Base-by-base conservation (phyloP, 2,797 vertebrate genomes). In the Lagorchestes hirsutus region DNA sequence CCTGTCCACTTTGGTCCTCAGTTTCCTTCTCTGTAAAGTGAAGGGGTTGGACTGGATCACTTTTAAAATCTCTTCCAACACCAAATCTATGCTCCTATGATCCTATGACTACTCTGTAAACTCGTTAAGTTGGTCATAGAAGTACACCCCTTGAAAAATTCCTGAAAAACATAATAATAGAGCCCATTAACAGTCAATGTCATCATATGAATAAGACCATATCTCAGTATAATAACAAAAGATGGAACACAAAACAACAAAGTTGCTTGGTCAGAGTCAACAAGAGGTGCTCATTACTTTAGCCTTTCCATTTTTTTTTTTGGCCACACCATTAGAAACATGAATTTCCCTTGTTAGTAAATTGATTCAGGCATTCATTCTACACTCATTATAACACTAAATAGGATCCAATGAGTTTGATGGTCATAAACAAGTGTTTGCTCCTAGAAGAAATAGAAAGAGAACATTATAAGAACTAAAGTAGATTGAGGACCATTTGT, bases 371-470 rank as follows among this genome's bases (percentile, higher is more conserved):
- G 92, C 34, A 91, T 56, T 95, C 54, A 40, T 93, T 97, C 93
- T 95, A 95, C 94, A 97, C 97, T 97, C 96, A 96, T 98, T 97
- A 96, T 96, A 97, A 97, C 96, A 95, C 91, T 95, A 62, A 90
- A 54, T 54, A 90, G 55, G 82, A 93, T 95, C 98, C 96, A 98
- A 97, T 96, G 97, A 98, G 92, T 82, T 90, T 90, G 62, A 96
- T 94, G 94, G 97, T 93, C 96, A 97, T 94, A 98, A 98, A 98
- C 97, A 98, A 97, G 97, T 96, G 97, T 97, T 97, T 98, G 93
- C 95, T 96, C 96, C 95, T 97, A 82, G 54, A 92, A 90, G 95
- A 98, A 97, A 96, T 58, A 97, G 67, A 97, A 96, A 94, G n/a
- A 95, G 95, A 97, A 96, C 90, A 59, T 95, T 97, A 90, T 90